phyloP scores from a whole-genome alignment of 2,797 vertebrate genomes.

The Orientallactaga sibirica region DNA sequence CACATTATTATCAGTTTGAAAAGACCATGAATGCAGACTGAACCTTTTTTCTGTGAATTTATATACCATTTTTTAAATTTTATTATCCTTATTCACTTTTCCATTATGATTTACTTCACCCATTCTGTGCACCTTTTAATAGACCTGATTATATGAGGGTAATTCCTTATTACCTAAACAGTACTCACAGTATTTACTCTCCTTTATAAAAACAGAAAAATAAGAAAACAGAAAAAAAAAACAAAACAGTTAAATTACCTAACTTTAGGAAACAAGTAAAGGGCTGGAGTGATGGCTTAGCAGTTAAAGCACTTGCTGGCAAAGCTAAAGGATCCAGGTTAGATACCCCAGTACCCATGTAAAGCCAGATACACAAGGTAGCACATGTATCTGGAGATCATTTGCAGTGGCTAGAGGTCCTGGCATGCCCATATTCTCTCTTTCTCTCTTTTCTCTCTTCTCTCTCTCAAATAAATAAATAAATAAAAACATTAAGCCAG shows the following conservation, averaged over 20 bases:
- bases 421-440: no score
- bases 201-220: conserved; percentile 13
- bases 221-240: conserved; percentile 23
- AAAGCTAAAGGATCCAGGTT: no score
- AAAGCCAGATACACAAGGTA: no score
- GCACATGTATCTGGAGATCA: no score
- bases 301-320: no score
- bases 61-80: not conserved
- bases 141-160: conserved; percentile 33
- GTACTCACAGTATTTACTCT: not conserved
- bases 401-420: no score
- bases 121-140: not conserved
- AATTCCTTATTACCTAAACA: conserved; percentile 18
- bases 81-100: not conserved
- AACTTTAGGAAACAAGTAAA: conserved; percentile 37
- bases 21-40: conserved; percentile 19
- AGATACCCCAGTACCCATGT: no score
- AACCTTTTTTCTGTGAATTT: not conserved
- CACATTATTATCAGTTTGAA: not conserved
- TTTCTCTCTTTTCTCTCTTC: no score
- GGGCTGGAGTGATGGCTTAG: no score
- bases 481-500: no score
- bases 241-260: conserved; percentile 55
- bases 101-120: not conserved
- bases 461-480: no score